Percentiles rank a stretch among this genome's conserved stretches.
Conservation (phyloP, 2,888 invertebrate genomes). For the Resseliella maxima region DNA sequence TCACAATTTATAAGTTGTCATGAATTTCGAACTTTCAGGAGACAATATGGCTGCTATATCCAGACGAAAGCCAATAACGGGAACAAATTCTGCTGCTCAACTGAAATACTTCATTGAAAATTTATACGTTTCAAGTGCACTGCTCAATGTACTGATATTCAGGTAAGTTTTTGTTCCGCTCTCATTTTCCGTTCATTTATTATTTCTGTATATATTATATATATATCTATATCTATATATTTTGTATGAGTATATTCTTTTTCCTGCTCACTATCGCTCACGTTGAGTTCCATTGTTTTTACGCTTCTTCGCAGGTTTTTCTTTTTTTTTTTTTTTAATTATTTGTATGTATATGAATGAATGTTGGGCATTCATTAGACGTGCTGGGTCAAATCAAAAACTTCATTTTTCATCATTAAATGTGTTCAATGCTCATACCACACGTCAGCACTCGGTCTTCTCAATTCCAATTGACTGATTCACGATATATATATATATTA, state of each 20-base stretch:
- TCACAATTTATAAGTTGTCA: slow-evolving; percentile 52
- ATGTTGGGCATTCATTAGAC: background rate
- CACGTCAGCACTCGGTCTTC: slow-evolving; percentile 12
- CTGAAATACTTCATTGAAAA: slow-evolving; percentile 63
- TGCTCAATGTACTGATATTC: slow-evolving; percentile 66
- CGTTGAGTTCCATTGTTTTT: background rate
- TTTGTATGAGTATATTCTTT: background rate
- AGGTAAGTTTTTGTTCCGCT: slow-evolving; percentile 63
- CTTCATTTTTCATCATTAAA: slow-evolving; percentile 52
- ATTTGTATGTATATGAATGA: background rate
- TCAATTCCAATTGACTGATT: slow-evolving; percentile 50
- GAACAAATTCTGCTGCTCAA: slow-evolving; percentile 66
- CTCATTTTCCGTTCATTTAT: background rate
- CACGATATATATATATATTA: too few relatives aligned
- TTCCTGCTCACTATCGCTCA: background rate
- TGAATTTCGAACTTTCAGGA: slow-evolving; percentile 70
- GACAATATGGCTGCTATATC: slow-evolving; percentile 92
- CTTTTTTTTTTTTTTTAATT: background rate
- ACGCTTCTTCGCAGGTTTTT: background rate
- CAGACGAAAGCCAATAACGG: slow-evolving; percentile 74
- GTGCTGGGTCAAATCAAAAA: slow-evolving; percentile 38
- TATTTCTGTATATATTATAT: too few relatives aligned
- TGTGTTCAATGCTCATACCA: background rate
- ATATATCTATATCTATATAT: background rate
- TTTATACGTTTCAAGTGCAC: slow-evolving; percentile 67